Evolutionary conservation across 1,140 invertebrate species (phyloP), one percentile per base, ranked within the genome.

Genomic region (Vollenhovia emeryi): DNA sequence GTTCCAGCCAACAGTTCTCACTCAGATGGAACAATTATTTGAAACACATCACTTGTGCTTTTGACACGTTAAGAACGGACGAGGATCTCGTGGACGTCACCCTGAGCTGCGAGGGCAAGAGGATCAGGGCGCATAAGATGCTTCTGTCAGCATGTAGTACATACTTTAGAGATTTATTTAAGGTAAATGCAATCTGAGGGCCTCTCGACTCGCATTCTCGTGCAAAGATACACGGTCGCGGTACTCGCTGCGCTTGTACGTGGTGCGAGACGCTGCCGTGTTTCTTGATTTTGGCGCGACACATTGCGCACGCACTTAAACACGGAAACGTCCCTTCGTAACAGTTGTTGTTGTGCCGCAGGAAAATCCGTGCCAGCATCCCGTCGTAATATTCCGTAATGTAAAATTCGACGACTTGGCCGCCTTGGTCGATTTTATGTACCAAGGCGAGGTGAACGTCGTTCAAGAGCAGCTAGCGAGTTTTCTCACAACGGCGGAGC

Each of bases 51-150:
- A 96, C 96, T 74, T 96, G 96, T 91, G 97, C 97, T 55, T 97
- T 98, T 92, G 97, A 98, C 92, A 96, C 96, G 66, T 95, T 98
- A 84, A 95, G 97, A 59, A 96, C 96, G 82, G 96, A 97, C 91
- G 97, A 98, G 93, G 97, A 98, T 93, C 96, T 98, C 78, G 97
- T 98, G 62, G 98, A 98, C 95, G 98, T 98, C 6, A 98, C 97
- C 45, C 94, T 98, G 76, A 97, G 97, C 92, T 98, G 97, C 91
- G 97, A 98, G 92, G 98, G 97, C 78, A 96, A 97, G 75, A 96
- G 96, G 93, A 97, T 98, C 60, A 97, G 97, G 90, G 97, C 97
- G 36, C 97, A 98, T 90, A 98, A 97, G 95, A 97, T 98, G 95
- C 96, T 98, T n/a, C 94, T 98, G 2, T 97, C 97, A 0, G 97